phyloP scores from a whole-genome alignment of 2,113 vertebrate species.

The Stictonetta naevosa region DNA sequence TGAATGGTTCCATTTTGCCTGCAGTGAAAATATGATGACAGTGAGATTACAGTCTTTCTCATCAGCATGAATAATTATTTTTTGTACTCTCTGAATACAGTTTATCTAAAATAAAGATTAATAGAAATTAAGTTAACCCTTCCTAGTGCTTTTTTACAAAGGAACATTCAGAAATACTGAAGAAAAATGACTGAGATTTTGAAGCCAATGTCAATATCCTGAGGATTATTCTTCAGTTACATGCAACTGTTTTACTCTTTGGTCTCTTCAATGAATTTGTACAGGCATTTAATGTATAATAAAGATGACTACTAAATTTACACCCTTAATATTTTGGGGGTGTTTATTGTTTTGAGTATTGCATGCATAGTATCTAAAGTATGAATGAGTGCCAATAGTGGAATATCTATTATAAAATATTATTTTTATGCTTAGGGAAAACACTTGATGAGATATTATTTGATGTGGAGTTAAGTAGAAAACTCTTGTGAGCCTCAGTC shows the following conservation, averaged over 20 bases:
- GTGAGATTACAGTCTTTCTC: not conserved
- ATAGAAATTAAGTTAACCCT: not conserved
- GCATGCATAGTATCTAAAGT: not conserved
- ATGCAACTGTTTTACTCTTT: not conserved
- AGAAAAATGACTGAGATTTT: not conserved
- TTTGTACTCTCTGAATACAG: not conserved
- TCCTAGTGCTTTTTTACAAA: not conserved
- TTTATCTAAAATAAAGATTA: not conserved
- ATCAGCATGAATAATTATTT: not conserved
- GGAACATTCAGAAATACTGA: not conserved
- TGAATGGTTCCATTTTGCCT: not conserved
- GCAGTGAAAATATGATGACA: not conserved
- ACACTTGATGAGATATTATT: not conserved
- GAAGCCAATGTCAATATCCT: not conserved
- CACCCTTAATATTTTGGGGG: not conserved
- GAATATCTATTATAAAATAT: not conserved
- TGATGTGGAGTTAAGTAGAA: not conserved
- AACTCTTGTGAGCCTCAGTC: not conserved
- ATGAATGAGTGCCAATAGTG: not conserved
- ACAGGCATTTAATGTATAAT: rapidly evolving
- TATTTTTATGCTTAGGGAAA: not conserved
- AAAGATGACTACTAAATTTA: not conserved
- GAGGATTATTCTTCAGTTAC: not conserved
- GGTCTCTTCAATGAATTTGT: not conserved
- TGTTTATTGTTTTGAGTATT: not conserved